Base-by-base conservation (phyloP, 2,888 invertebrate species). In the Helicoverpa assulta region DNA sequence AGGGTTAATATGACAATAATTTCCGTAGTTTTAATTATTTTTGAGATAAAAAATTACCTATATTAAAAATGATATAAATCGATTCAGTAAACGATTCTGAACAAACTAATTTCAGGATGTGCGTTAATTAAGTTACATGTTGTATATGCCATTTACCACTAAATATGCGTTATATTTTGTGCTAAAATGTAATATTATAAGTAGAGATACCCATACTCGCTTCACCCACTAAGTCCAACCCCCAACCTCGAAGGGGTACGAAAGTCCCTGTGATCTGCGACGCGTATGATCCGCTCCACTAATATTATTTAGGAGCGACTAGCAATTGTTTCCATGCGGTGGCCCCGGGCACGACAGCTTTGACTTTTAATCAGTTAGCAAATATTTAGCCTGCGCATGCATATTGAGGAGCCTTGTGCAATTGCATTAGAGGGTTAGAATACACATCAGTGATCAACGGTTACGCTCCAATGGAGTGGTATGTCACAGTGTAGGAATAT, bases 341-440 rank as follows among this genome's bases (percentile, higher is more conserved):
- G 82, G 90, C 91, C 89, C 79, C 82, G 73, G 91, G 92, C 92
- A 91, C 82, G 93, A 93, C 93, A 91, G 92, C 92, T 91, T 91
- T 93, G 91, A 93, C 94, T 94, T 95, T 94, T 95, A 94, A 95
- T 95, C 95, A 95, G 92, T 91, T 87, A 84, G 90, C 94, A 93
- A 94, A 95, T 92, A 94, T 95, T 93, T 93, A 89, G 86, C 84
- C 84, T 85, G 79, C 63, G 85, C 85, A 83, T 92, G 94, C 94
- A 94, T 94, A 93, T 94, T 93, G 94, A 94, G 94, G 88, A 94
- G 90, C 83, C 82, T 65, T 95, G 95, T 93, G 94, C 92, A 95
- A 95, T 95, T 95, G 94, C 85, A 88, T 95, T 93, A 95, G 93
- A 76, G 90, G 89, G 88, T 86, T 87, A 79, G 80, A 75, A 77